Conservation (phyloP, 2,113 vertebrate genomes). For the Megaceryle torquata region DNA sequence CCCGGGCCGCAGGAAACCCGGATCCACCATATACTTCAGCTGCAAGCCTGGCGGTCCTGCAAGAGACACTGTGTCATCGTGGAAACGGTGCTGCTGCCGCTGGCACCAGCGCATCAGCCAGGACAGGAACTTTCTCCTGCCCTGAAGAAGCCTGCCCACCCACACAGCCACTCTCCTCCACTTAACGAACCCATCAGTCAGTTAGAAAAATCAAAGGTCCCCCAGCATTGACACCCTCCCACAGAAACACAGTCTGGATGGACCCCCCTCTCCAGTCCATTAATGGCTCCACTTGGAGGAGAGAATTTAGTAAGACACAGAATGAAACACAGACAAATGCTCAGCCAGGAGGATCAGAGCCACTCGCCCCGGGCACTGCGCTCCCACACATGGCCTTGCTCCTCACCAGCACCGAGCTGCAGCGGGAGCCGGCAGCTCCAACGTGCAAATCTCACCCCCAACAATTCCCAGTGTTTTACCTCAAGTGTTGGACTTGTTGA, state of each 20-base stretch:
- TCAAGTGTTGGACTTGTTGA: not conserved
- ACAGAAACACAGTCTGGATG: fast-evolving
- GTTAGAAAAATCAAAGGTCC: not conserved
- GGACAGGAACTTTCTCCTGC: not conserved
- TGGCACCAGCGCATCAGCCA: fast-evolving
- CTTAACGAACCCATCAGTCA: not conserved
- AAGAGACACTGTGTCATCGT: fast-evolving
- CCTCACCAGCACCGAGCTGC: not conserved
- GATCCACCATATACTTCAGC: slow-evolving; percentile 84
- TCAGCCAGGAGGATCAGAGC: not conserved
- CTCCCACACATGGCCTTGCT: not conserved
- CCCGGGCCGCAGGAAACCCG: slow-evolving; percentile 76
- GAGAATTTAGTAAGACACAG: not conserved
- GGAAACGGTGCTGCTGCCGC: fast-evolving
- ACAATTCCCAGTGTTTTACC: not conserved
- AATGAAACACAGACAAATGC: not conserved
- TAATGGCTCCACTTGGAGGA: not conserved
- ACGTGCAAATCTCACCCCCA: fast-evolving
- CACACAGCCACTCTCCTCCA: fast-evolving
- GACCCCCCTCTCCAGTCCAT: not conserved
- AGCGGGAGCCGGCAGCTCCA: not conserved
- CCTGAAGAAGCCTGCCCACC: not conserved
- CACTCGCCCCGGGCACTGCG: fast-evolving
- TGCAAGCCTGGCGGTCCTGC: slow-evolving; percentile 84
- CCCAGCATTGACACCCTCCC: not conserved